Percentiles rank a stretch among this genome's conserved stretches.
Conservation (phyloP, 2,888 invertebrate genomes). For the Microchrysa polita region DNA sequence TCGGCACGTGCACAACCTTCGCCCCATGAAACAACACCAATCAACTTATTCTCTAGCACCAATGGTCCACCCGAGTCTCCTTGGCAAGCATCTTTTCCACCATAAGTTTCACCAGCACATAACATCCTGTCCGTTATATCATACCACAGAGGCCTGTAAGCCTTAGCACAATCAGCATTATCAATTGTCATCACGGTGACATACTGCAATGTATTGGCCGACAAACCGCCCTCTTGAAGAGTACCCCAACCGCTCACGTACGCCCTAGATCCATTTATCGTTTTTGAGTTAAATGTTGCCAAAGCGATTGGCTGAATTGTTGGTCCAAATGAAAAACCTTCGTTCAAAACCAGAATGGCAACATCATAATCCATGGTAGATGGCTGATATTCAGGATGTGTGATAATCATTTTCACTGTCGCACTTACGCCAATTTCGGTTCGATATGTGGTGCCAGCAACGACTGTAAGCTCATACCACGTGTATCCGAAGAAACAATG, state of each 20-base stretch:
- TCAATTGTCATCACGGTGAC: constrained; percentile 65
- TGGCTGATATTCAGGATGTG: constrained; percentile 38
- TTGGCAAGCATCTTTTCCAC: constrained; percentile 64
- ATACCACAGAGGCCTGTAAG: constrained; percentile 62
- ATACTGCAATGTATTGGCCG: constrained; percentile 16
- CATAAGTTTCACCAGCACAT: constrained; percentile 68
- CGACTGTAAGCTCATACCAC: constrained; percentile 21
- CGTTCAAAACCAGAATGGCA: constrained; percentile 64
- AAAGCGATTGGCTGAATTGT: constrained; percentile 63
- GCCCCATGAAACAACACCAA: constrained; percentile 66
- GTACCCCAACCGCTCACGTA: constrained; percentile 60
- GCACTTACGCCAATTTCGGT: neutral
- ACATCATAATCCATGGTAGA: constrained; percentile 53
- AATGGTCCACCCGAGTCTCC: constrained; percentile 62
- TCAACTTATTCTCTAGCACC: constrained; percentile 55
- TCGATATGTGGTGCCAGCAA: constrained; percentile 36
- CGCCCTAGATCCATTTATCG: constrained; percentile 38
- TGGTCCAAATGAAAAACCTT: constrained; percentile 63
- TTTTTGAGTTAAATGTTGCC: constrained; percentile 53
- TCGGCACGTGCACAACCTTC: constrained; percentile 64
- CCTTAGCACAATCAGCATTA: constrained; percentile 62
- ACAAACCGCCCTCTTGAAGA: constrained; percentile 51
- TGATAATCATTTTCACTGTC: constrained; percentile 28
- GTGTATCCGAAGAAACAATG: constrained; percentile 50
- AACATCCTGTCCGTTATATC: constrained; percentile 66